These are phyloP conservation scores for Odontamblyopus rebecca DNA, from an alignment of 2,797 vertebrate species.

Conservation along the genomic window DNA sequence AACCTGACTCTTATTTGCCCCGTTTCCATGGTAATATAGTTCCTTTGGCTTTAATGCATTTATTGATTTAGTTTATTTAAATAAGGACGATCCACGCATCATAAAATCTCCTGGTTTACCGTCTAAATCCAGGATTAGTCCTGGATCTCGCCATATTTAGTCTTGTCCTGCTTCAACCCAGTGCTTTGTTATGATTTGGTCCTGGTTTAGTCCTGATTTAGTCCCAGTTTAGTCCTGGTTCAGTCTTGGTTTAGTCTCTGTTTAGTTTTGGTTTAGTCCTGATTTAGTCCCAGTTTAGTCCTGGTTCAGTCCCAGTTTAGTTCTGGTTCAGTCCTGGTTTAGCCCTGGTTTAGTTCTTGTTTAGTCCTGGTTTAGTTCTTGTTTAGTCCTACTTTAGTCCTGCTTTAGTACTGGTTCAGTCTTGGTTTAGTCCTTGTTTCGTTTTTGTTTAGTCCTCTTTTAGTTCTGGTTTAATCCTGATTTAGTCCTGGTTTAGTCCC, in stretches of 20 bases:
- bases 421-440: too few species aligned
- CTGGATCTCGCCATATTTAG: background rate
- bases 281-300: background rate
- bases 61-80: too few species aligned
- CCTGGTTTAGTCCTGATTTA: background rate
- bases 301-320: too few species aligned
- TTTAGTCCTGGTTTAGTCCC: background rate
- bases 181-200: background rate
- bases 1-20: too few species aligned
- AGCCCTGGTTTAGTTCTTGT: background rate
- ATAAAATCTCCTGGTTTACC: background rate
- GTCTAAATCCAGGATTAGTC: background rate
- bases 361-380: background rate
- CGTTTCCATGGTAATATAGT: too few species aligned
- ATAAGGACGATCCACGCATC: background rate
- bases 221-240: background rate
- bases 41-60: too few species aligned
- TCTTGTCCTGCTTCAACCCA: background rate
- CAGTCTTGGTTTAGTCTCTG: background rate
- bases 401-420: background rate
- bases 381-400: background rate
- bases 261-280: background rate
- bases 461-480: background rate
- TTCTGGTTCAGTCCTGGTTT: background rate
- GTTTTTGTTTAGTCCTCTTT: background rate